Percentiles rank a stretch among this genome's conserved stretches.
Evolutionary conservation across 2,888 invertebrate genomes (phyloP).

Genomic region (Lasioglossum pauxillum): DNA sequence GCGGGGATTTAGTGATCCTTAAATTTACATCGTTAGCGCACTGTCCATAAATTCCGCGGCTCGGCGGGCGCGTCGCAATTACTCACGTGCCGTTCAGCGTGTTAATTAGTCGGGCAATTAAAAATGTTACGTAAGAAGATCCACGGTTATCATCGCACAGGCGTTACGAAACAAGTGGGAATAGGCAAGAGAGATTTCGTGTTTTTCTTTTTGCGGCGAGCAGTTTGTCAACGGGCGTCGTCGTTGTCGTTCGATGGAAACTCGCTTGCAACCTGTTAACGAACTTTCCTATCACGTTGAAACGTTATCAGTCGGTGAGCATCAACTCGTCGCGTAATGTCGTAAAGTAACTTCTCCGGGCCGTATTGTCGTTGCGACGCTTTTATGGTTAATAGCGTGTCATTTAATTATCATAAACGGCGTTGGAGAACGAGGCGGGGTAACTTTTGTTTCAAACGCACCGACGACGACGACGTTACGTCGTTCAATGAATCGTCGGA

Average conservation of each 20-base stretch:
- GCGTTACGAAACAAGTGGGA: not conserved
- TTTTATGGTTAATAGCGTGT: slow-evolving; percentile 48
- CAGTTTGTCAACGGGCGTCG: not conserved
- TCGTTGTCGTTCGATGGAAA: not conserved
- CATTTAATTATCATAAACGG: slow-evolving; percentile 56
- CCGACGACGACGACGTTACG: slow-evolving; percentile 38
- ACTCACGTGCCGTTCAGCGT: not conserved
- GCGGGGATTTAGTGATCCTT: not conserved
- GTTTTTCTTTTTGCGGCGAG: not conserved
- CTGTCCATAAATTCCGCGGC: not conserved
- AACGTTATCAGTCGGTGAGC: slow-evolving; percentile 32
- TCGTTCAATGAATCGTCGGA: slow-evolving; percentile 31
- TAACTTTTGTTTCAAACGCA: slow-evolving; percentile 43
- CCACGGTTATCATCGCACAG: not conserved
- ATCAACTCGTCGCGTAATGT: slow-evolving; percentile 26
- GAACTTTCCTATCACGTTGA: slow-evolving; percentile 39
- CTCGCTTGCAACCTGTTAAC: slow-evolving; percentile 21
- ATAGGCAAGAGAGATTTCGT: not conserved
- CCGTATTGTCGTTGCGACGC: slow-evolving; percentile 40
- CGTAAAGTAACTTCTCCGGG: slow-evolving; percentile 38
- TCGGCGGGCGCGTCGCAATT: not conserved
- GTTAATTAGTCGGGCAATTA: slow-evolving; percentile 9
- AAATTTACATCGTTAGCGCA: not conserved
- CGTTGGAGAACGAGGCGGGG: not conserved
- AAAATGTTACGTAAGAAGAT: slow-evolving; percentile 3